These are phyloP conservation scores for Pelodiscus sinensis DNA, from an alignment of 2,113 vertebrate genomes.

Conservation along the genomic window DNA sequence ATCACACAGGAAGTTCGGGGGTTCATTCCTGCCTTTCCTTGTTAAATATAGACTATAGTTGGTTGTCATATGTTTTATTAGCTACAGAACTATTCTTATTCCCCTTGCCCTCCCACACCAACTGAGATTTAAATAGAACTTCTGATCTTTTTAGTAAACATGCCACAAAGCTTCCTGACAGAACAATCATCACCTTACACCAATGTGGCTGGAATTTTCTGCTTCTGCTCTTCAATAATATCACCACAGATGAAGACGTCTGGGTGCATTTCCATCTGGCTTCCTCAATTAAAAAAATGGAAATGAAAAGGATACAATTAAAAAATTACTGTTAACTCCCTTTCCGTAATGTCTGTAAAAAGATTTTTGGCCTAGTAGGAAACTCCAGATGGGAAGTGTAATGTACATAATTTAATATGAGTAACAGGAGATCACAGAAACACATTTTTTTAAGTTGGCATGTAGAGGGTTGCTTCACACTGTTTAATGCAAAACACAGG, in stretches of 20 bases:
- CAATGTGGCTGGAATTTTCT: slow-evolving; percentile 52
- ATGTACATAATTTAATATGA: slow-evolving; percentile 81
- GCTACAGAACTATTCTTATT: neutral
- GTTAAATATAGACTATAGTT: slow-evolving; percentile 27
- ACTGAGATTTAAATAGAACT: slow-evolving; percentile 66
- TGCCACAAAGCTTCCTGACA: slow-evolving; percentile 68
- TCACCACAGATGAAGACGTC: slow-evolving; percentile 15
- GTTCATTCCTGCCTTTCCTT: slow-evolving; percentile 4
- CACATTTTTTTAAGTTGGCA: slow-evolving; percentile 59
- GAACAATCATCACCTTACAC: slow-evolving; percentile 73
- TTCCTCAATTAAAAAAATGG: slow-evolving; percentile 72
- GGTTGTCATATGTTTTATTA: neutral
- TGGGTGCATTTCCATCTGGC: slow-evolving; percentile 72
- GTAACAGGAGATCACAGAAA: slow-evolving; percentile 76
- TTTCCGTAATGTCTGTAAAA: slow-evolving; percentile 74
- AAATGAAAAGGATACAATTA: slow-evolving; percentile 78
- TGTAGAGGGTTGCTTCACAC: slow-evolving; percentile 60
- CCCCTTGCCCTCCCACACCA: slow-evolving; percentile 19
- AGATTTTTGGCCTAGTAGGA: slow-evolving; percentile 77
- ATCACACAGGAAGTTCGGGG: neutral
- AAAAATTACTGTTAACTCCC: slow-evolving; percentile 78
- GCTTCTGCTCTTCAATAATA: slow-evolving; percentile 61
- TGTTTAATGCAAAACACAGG: slow-evolving; percentile 62
- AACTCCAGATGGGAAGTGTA: slow-evolving; percentile 77
- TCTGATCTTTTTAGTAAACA: slow-evolving; percentile 74